Base-by-base conservation (phyloP, 2,797 vertebrate species). In the Silurus aristotelis region DNA sequence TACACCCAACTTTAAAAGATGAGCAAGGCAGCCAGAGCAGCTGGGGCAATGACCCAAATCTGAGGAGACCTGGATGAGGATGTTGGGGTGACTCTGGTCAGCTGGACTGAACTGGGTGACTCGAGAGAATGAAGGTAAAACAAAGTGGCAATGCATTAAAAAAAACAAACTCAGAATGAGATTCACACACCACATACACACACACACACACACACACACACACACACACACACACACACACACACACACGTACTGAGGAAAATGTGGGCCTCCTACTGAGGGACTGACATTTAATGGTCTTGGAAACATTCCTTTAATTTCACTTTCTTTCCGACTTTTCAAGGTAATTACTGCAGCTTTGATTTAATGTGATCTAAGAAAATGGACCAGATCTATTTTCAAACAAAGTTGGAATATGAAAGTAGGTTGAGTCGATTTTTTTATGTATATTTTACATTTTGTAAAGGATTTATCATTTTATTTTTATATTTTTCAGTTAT, bases 31-130 rank as follows among this genome's bases (percentile, higher is more conserved):
- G 88, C 91, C 89, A 89, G 90, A 90, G 85, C 77, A 86, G 86
- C 87, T 90, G 87, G 90, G 90, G 94, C 90, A 15, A 89, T 95
- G 95, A 95, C 94, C 94, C 92, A 93, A 93, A 93, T 95, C 93
- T 94, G 87, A 92, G 92, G 89, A 92, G 83, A 82, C 84, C 73
- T 83, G 81, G 67, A 87, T 58, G 83, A 68, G 87, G 82, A 71
- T 90, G 89, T 88, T 87, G 88, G 91, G 94, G 93, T 94, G 91
- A 93, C 89, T 90, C 90, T 92, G 93, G 94, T 94, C 94, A 95
- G 91, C 91, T 91, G 93, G 90, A 90, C 88, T 86, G 43, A 85
- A 77, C 91, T 90, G 84, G 89, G 31, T 19, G 85, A 79, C 90
- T 90, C 58, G 12, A 82, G 46, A 87, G 73, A 83, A 75, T 83